Evolutionary conservation across 1,140 invertebrate species (phyloP), one percentile per base, ranked within the genome.

Genomic region (Hypsibius dujardini): DNA sequence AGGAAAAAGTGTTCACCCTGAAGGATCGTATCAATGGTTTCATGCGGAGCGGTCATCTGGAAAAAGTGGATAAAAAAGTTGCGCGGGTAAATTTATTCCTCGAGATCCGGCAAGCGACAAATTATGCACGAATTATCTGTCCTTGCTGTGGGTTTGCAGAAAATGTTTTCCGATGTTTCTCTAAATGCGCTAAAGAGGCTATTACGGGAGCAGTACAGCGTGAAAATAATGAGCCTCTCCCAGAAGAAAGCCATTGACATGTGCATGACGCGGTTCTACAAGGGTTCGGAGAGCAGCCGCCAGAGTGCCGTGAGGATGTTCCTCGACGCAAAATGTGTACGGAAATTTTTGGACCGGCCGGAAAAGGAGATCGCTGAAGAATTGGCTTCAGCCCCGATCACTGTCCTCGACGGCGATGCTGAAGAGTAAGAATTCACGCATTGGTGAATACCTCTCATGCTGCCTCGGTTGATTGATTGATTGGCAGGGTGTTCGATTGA

Each of bases 201-300:
- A 3, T 42, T 67, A 42, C 12, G 12, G 3, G 3, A 14, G 12
- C 45, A 14, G 3, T 14, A 42, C 62, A 42, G 12, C 7, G 3
- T 3, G 42, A 42, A 7, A 7, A 67, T 42, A 14, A 14, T 42
- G 7, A 3, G 7, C 7, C 7, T 67, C 7, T 14, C 62, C 3
- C 7, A 67, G 7, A 67, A 67, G 62, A 67, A 67, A 67, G 62
- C 62, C 12, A 42, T 67, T 12, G 62, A 67, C 3, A 67, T 67
- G 62, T 67, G 62, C 42, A 3, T 67, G 7, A 67, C 7, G 3
- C 62, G 62, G 3, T 67, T 14, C 42, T 67, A 14, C 42, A 7
- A 42, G 3, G 62, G 62, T 42, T 67, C 62, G 62, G 62, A 67
- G 62, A 67, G 42, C 7, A 67, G 42, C 62, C 62, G 62, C 45